Evolutionary conservation across 1,140 invertebrate species (phyloP).

Genomic region (Coboldia fuscipes): DNA sequence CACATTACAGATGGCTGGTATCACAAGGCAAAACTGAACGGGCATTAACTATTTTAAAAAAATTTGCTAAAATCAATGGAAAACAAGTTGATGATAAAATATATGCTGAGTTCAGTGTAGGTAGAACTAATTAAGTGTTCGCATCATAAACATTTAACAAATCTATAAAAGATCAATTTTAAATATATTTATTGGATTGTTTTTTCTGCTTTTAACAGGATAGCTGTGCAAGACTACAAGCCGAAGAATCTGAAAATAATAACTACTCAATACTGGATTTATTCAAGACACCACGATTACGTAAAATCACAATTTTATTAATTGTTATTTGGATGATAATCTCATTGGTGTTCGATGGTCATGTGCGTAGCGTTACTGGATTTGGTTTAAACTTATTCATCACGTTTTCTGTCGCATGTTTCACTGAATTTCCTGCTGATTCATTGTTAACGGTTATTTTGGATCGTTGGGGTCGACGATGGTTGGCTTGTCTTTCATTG

Average conservation of each 20-base stretch:
- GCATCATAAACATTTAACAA: constrained; percentile 25
- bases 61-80: constrained; percentile 59
- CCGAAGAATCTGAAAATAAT: constrained; percentile 39
- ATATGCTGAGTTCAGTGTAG: constrained; percentile 20
- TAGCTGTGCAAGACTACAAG: constrained; percentile 20
- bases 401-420: constrained; percentile 62
- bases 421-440: constrained; percentile 51
- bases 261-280: constrained; percentile 57
- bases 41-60: constrained; percentile 50
- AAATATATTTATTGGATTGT: too few species aligned
- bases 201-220: too few species aligned
- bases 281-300: constrained; percentile 46
- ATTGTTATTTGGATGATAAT: constrained; percentile 72
- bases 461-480: constrained; percentile 61
- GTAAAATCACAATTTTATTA: constrained; percentile 47
- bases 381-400: constrained; percentile 59
- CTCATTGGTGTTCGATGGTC: constrained; percentile 67
- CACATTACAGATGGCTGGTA: constrained; percentile 54
- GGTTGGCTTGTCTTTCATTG: constrained; percentile 62
- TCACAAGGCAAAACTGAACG: constrained; percentile 60
- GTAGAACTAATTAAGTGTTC: neutral
- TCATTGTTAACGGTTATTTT: constrained; percentile 55
- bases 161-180: constrained; percentile 1
- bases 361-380: constrained; percentile 62
- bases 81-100: constrained; percentile 46